Evolutionary conservation across 2,113 vertebrate genomes (phyloP).

Genomic region (Gadus macrocephalus): DNA sequence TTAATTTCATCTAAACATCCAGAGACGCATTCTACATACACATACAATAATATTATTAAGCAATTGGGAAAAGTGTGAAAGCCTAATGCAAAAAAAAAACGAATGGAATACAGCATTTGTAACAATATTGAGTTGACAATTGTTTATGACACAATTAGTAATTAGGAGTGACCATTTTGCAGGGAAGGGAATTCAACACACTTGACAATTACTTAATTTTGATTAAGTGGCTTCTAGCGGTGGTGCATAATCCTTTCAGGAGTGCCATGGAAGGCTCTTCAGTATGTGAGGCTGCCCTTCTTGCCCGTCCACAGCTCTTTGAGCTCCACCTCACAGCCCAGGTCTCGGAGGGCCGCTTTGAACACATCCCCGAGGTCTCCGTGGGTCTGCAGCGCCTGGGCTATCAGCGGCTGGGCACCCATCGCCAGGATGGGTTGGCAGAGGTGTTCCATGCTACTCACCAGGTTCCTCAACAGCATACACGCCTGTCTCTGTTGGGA

Average conservation of each 20-base stretch:
- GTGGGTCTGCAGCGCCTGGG: slow-evolving; percentile 76
- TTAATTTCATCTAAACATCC: too few relatives aligned
- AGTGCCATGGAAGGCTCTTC: slow-evolving; percentile 35
- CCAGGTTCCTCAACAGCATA: slow-evolving; percentile 92
- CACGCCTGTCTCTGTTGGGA: slow-evolving; percentile 85
- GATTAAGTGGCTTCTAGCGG: neutral
- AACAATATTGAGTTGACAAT: too few relatives aligned
- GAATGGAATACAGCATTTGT: too few relatives aligned
- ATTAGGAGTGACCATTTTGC: too few relatives aligned
- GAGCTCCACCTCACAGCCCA: slow-evolving; percentile 89
- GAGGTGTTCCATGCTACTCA: slow-evolving; percentile 74
- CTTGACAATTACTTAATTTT: too few relatives aligned
- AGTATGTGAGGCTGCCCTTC: slow-evolving; percentile 81
- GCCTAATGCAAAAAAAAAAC: too few relatives aligned
- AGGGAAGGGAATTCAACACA: too few relatives aligned
- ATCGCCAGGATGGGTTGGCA: slow-evolving; percentile 84
- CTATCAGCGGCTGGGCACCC: slow-evolving; percentile 88
- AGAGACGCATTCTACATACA: neutral
- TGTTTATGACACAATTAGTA: too few relatives aligned
- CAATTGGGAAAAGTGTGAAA: neutral
- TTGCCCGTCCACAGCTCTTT: slow-evolving; percentile 93
- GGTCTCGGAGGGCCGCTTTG: slow-evolving; percentile 86
- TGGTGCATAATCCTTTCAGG: neutral
- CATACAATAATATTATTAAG: neutral
- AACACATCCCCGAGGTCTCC: slow-evolving; percentile 81